Conservation (phyloP, 2,113 vertebrate genomes). For the Cacatua alba region DNA sequence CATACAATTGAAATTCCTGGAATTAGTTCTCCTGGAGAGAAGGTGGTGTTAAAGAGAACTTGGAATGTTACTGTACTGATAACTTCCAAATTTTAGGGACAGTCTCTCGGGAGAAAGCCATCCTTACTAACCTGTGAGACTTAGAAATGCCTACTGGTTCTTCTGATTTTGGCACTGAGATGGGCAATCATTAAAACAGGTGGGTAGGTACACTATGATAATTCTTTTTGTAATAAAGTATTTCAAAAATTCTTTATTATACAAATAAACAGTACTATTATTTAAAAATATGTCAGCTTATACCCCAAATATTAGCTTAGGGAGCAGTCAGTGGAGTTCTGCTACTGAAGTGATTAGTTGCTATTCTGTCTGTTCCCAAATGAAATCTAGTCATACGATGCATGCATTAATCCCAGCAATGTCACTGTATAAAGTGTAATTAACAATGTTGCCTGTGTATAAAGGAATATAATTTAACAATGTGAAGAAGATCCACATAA, state of each 20-base stretch:
- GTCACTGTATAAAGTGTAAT: neutral
- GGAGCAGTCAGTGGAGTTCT: neutral
- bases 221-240: too few relatives aligned
- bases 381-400: neutral
- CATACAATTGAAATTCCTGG: neutral
- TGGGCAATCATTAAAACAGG: too few relatives aligned
- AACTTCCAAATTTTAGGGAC: neutral
- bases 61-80: neutral
- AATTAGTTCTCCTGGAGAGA: neutral
- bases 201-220: too few relatives aligned
- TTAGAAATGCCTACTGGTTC: neutral
- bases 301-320: neutral
- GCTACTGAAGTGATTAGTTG: neutral
- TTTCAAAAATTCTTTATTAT: too few relatives aligned
- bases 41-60: neutral
- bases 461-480: neutral
- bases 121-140: neutral
- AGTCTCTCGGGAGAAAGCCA: neutral
- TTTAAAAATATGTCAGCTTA: neutral
- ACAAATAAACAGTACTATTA: neutral
- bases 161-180: neutral
- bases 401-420: neutral
- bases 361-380: neutral
- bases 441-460: neutral
- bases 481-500: neutral